Percentiles rank a stretch among this genome's conserved stretches.
These are phyloP conservation scores for Lophius piscatorius DNA, from an alignment of 2,113 vertebrate genomes.

Conservation along the genomic window DNA sequence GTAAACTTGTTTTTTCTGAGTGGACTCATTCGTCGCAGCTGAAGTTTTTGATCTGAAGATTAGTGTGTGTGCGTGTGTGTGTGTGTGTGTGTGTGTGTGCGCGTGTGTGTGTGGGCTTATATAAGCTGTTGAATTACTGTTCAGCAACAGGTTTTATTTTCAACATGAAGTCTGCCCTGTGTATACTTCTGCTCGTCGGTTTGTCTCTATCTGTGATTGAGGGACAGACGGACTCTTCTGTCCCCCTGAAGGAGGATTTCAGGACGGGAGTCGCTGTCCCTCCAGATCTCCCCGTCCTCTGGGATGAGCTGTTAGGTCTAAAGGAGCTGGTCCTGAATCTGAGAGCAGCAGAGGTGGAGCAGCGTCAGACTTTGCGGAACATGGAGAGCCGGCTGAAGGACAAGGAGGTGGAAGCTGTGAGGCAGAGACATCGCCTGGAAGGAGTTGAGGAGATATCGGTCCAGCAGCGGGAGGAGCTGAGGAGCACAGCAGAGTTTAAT, in stretches of 20 bases:
- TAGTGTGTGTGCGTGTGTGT: constrained; percentile 28
- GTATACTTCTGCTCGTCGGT: constrained; percentile 16
- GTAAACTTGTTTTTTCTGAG: constrained; percentile 1
- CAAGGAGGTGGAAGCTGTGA: constrained; percentile 22
- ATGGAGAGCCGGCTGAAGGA: constrained; percentile 65
- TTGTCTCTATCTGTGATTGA: neutral
- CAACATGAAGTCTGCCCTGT: constrained; percentile 28
- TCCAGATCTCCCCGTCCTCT: constrained; percentile 1
- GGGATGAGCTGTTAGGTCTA: constrained; percentile 64
- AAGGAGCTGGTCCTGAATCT: constrained; percentile 62
- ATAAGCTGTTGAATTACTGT: constrained; percentile 7
- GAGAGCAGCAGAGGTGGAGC: constrained; percentile 39
- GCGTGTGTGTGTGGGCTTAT: constrained; percentile 14
- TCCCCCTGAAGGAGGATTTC: neutral
- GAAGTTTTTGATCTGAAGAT: constrained; percentile 19
- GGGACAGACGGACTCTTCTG: neutral
- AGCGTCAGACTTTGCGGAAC: constrained; percentile 37
- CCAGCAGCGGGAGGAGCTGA: constrained; percentile 1
- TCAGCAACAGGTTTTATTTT: constrained; percentile 14
- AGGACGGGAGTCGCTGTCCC: neutral
- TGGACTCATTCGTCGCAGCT: neutral
- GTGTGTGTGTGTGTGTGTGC: constrained; percentile 14
- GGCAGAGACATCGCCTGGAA: constrained; percentile 23
- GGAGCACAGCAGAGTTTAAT: no score
- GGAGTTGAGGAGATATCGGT: neutral